Percentiles rank a stretch among this genome's conserved stretches.
These are phyloP conservation scores for Adela reaumurella DNA, from an alignment of 2,888 invertebrate genomes.

Conservation along the genomic window DNA sequence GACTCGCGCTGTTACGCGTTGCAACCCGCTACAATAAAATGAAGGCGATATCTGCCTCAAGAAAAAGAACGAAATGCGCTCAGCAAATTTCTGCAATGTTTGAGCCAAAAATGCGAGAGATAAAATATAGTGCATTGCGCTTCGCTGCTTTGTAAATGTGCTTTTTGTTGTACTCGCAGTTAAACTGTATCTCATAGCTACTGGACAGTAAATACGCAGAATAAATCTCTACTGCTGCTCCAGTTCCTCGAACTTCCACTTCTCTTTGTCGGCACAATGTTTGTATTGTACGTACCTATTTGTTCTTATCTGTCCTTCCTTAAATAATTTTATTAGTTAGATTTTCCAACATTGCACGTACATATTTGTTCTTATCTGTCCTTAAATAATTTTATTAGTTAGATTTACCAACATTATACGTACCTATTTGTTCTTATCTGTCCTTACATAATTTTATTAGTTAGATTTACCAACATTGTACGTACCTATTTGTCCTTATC, in stretches of 20 bases:
- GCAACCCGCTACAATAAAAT: not conserved
- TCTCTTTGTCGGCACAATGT: no score
- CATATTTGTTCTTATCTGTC: no score
- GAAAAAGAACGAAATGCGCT: not conserved
- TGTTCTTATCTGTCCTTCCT: no score
- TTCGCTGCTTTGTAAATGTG: constrained; percentile 35
- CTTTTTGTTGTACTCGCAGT: constrained; percentile 29
- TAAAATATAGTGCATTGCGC: not conserved
- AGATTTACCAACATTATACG: no score
- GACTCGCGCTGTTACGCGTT: not conserved
- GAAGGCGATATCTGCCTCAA: not conserved
- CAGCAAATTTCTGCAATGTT: not conserved
- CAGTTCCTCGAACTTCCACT: not conserved
- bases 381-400: no score
- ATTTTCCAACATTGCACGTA: no score
- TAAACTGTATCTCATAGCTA: constrained; percentile 47
- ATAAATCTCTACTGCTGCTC: constrained; percentile 36
- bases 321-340: no score
- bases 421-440: no score
- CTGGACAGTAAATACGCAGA: constrained; percentile 40
- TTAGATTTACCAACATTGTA: no score
- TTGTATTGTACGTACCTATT: no score
- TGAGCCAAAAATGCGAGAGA: not conserved
- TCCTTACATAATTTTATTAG: no score
- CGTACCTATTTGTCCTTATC: no score